Percentiles rank a stretch among this genome's conserved stretches.
Evolutionary conservation across 1,140 invertebrate genomes (phyloP).

Genomic region (Drosophila simulans): DNA sequence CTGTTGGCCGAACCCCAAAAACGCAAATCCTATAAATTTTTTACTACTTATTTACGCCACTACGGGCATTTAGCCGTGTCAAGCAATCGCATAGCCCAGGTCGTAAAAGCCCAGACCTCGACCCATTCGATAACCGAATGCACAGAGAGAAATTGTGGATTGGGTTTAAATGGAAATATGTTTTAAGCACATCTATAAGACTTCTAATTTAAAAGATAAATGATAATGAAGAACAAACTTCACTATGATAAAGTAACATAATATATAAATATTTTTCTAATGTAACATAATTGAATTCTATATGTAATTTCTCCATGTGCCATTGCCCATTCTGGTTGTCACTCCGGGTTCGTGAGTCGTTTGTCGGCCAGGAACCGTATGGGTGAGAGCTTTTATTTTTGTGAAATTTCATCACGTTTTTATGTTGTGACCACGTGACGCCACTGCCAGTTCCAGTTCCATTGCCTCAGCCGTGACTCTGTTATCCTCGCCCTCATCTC

Average conservation of each 20-base stretch:
- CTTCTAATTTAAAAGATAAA: not conserved
- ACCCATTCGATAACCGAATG: constrained; percentile 20
- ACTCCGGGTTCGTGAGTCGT: constrained; percentile 39
- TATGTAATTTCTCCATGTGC: constrained; percentile 3
- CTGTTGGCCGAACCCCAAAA: constrained; percentile 58
- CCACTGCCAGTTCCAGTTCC: constrained; percentile 61
- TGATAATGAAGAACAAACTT: no score
- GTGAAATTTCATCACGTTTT: constrained; percentile 84
- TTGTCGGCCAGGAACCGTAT: constrained; percentile 27
- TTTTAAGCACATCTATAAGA: no score
- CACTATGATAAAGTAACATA: no score
- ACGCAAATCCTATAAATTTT: constrained; percentile 80
- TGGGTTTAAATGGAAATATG: not conserved
- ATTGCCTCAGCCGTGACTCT: constrained; percentile 33
- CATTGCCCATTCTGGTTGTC: constrained; percentile 59
- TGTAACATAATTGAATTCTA: not conserved
- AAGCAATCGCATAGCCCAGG: constrained; percentile 76
- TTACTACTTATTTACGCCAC: constrained; percentile 83
- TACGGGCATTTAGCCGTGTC: constrained; percentile 81
- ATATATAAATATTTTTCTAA: no score
- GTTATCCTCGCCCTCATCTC: constrained; percentile 14
- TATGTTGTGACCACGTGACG: constrained; percentile 84
- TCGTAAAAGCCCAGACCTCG: constrained; percentile 64
- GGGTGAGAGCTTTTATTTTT: constrained; percentile 75
- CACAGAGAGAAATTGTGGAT: constrained; percentile 8